Evolutionary conservation across 2,113 vertebrate genomes (phyloP), one percentile per base, ranked within the genome.

Genomic region (Erythrocebus patas): DNA sequence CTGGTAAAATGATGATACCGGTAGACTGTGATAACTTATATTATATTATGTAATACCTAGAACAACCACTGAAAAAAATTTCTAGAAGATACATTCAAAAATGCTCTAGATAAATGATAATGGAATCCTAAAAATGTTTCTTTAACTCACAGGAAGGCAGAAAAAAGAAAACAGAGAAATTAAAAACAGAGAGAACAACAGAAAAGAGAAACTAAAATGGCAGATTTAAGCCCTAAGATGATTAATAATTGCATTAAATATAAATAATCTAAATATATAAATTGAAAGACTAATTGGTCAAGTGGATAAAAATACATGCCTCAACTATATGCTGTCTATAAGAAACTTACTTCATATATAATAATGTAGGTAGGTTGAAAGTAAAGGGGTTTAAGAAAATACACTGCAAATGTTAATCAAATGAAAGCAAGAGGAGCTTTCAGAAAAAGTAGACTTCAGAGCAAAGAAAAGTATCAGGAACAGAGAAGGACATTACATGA

Each of bases 261-360:
- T 59, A 89, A 85, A 86, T 95, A 13, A 6, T 59, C 27, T 78
- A 68, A 76, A 87, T 87, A 52, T 3, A 82, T 61, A 27, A 30
- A 50, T 64, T 91, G 78, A 48, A 68, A 82, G 48, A 87, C 32
- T 43, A 35, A 52, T 25, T 73, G 61, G 52, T 16, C 61, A 68
- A 96, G 20, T 55, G 22, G 20, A 72, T 64, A 96, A 91, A 94
- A 91, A 48, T 76, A 83, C 20, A 52, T 48, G 68, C 82, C 8
- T 16, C n/a, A 64, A 64, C 30, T 52, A n/a, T 68, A 61, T 18
- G 22, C 32, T 75, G 3, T 87, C 35, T 66, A 25, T 12, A 30
- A 80, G 83, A 89, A 94, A 94, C 10, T 79, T 40, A 80, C 8
- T 95, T 92, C 35, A 94, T 89, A 61, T 61, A 18, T 45, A 73